Evolutionary conservation across 2,888 invertebrate genomes (phyloP), one percentile per base, ranked within the genome.

Genomic region (Thera obeliscata): DNA sequence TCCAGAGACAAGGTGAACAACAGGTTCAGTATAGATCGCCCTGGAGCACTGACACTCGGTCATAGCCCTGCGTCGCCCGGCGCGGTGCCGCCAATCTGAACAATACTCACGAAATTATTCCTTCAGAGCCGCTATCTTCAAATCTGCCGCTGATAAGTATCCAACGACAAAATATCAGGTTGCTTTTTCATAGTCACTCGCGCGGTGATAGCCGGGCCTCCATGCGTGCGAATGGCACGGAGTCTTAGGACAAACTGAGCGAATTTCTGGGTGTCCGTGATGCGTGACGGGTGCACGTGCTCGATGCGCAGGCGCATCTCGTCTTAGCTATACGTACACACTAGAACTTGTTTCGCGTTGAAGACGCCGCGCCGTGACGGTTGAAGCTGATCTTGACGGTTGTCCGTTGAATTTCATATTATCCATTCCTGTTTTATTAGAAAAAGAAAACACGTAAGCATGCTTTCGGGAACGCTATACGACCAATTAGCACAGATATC

Each of bases 211-310:
- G 73, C 74, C 72, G 72, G 75, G 74, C 74, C 78, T 85, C 87
- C 87, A 87, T 86, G 85, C 91, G 92, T 89, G 87, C 90, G 86
- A 76, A 71, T 75, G 75, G 83, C 88, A 82, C 86, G 86, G 84
- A 83, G 88, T 84, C 86, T 85, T 83, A 78, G 83, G 83, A 87
- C 87, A 84, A 86, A 93, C 93, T 93, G 86, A 90, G 87, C 87
- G 87, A 90, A 89, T 90, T 87, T 87, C 89, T 90, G 83, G 82
- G 87, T 87, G 86, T 84, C 82, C 83, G 84, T 86, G 87, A 85
- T 86, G 89, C 90, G 90, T 92, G 91, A 91, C 90, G 87, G 85
- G 82, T 87, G 88, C 92, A 91, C 91, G 91, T 91, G 92, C 85
- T 83, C 80, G 82, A 83, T 84, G 86, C 86, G 83, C 85, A 76